phyloP scores from a whole-genome alignment of 1,140 invertebrate species.

The Heliconius hermathena region DNA sequence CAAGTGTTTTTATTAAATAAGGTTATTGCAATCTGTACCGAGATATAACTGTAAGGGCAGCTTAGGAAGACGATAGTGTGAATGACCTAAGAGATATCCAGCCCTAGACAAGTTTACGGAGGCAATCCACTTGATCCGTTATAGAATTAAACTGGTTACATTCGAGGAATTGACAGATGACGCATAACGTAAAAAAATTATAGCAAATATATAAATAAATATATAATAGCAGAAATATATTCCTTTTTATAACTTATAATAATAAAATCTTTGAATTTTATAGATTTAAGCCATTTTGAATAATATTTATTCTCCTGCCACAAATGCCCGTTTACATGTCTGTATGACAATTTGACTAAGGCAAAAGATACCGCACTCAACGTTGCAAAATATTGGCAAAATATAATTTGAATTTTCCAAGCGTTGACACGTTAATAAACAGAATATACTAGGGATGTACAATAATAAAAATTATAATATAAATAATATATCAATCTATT shows the following conservation, averaged over 20 bases:
- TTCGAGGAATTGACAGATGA: slow-evolving; percentile 23
- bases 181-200: neutral
- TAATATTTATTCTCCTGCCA: too few relatives aligned
- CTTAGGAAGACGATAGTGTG: slow-evolving; percentile 58
- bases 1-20: neutral
- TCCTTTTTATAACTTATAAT: too few relatives aligned
- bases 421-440: neutral
- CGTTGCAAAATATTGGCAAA: too few relatives aligned
- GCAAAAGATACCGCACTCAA: too few relatives aligned
- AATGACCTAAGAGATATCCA: slow-evolving; percentile 60
- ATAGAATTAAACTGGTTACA: slow-evolving; percentile 27
- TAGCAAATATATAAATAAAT: neutral
- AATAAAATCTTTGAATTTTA: too few relatives aligned
- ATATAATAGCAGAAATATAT: too few relatives aligned
- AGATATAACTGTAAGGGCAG: slow-evolving; percentile 55
- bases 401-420: too few relatives aligned
- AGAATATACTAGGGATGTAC: too few relatives aligned
- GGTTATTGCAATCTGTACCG: slow-evolving; percentile 37
- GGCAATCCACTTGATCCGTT: slow-evolving; percentile 26
- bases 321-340: too few relatives aligned
- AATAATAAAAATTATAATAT: too few relatives aligned
- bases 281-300: neutral
- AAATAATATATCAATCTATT: neutral
- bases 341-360: too few relatives aligned
- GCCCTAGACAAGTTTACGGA: slow-evolving; percentile 54